A percentile compares a stretch with the other conserved stretches of the same genome.
These are phyloP conservation scores for Pseudomyrmex cubaensis DNA, from an alignment of 1,140 invertebrate species.

Conservation along the genomic window DNA sequence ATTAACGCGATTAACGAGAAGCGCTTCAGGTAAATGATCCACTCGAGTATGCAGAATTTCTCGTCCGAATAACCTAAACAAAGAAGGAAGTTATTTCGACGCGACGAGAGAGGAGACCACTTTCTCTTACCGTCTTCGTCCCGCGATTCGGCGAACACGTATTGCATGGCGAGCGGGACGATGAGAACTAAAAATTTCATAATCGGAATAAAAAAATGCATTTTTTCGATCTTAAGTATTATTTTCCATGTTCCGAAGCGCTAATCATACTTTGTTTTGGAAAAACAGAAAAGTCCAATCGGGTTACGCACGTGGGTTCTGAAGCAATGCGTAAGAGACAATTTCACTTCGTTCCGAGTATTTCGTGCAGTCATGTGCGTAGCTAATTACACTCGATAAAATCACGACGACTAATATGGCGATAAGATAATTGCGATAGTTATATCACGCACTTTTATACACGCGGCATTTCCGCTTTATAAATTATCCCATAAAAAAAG, in stretches of 20 bases:
- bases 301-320: neutral
- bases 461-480: constrained; percentile 1
- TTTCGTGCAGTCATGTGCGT: neutral
- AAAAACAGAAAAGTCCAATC: neutral
- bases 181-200: constrained; percentile 62
- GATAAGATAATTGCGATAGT: neutral
- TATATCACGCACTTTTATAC: constrained; percentile 4
- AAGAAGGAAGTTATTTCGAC: constrained; percentile 46
- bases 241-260: neutral
- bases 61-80: constrained; percentile 67
- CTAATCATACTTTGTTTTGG: neutral
- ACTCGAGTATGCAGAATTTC: constrained; percentile 61
- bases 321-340: constrained; percentile 40
- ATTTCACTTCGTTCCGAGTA: constrained; percentile 58
- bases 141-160: constrained; percentile 51
- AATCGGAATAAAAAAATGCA: neutral
- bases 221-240: constrained; percentile 3
- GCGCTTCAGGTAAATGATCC: constrained; percentile 69
- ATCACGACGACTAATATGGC: neutral
- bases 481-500: neutral
- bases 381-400: constrained; percentile 7
- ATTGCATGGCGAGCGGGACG: constrained; percentile 49
- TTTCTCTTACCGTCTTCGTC: constrained; percentile 64
- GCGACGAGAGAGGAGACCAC: neutral
- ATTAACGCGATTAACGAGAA: constrained; percentile 68